Evolutionary conservation across 2,797 vertebrate genomes (phyloP).

Genomic region (Siniperca scherzeri): DNA sequence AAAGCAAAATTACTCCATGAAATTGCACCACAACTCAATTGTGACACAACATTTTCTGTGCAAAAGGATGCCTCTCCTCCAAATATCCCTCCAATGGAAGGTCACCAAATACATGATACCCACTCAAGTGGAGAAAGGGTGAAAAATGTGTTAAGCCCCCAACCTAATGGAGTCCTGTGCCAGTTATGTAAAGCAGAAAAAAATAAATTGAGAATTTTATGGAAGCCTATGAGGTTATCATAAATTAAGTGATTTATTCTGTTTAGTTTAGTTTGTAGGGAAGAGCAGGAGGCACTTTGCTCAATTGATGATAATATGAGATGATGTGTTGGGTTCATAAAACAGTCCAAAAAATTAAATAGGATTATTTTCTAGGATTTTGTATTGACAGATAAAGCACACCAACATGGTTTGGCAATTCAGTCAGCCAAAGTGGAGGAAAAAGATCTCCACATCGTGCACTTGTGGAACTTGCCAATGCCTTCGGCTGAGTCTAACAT

Average conservation of each 20-base stretch:
- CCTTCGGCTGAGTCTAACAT: constrained; percentile 29
- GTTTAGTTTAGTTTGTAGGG: constrained; percentile 22
- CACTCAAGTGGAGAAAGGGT: background rate
- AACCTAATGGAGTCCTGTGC: background rate
- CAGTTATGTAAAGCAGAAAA: constrained; percentile 13
- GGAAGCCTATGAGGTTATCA: background rate
- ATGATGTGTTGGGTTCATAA: constrained; percentile 4
- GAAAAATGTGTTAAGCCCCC: background rate
- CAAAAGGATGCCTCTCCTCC: background rate
- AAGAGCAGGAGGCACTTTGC: constrained; percentile 8
- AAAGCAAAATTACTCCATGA: background rate
- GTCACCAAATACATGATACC: constrained; percentile 2
- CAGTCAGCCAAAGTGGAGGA: constrained; percentile 15
- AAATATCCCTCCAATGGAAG: background rate
- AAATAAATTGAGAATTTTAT: constrained; percentile 17
- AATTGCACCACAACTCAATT: background rate
- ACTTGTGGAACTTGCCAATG: constrained; percentile 20
- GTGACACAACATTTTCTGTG: constrained; percentile 10
- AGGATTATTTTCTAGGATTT: constrained; percentile 30
- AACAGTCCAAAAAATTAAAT: constrained; percentile 8
- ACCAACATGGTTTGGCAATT: constrained; percentile 40
- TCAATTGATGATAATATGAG: constrained; percentile 35
- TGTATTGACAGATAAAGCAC: constrained; percentile 37
- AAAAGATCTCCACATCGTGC: constrained; percentile 5
- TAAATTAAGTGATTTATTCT: constrained; percentile 17